These are phyloP conservation scores for Chaetorhynchus papuensis DNA, from an alignment of 2,113 vertebrate species.

Conservation along the genomic window DNA sequence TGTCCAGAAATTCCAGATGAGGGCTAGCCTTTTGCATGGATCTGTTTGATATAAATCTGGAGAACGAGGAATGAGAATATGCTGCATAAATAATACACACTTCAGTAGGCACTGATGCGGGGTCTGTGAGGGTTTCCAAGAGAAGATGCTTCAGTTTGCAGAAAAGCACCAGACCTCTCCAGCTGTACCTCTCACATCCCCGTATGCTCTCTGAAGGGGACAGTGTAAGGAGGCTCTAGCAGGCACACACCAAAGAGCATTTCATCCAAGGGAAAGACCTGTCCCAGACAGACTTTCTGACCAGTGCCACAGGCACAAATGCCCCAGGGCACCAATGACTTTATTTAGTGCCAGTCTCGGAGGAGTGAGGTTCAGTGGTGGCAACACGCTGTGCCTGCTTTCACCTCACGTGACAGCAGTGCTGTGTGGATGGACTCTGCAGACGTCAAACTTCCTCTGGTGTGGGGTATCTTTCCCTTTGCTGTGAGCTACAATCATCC, in stretches of 20 bases:
- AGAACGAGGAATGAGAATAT: background rate
- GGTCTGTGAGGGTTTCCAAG: background rate
- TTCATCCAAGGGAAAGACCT: background rate
- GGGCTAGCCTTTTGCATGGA: background rate
- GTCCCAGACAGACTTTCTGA: background rate
- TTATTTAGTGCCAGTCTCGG: background rate
- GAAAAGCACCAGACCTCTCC: background rate
- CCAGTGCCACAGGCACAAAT: background rate
- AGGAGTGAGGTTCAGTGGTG: background rate
- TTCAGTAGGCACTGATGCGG: background rate
- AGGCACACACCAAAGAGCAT: background rate
- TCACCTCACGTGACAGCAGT: accelerated
- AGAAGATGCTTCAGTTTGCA: background rate
- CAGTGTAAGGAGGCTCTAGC: background rate
- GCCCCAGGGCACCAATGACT: background rate
- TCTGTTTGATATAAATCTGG: background rate
- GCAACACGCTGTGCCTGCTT: background rate
- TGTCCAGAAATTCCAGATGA: background rate
- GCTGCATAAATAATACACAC: background rate
- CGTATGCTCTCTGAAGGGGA: background rate
- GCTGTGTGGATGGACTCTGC: background rate
- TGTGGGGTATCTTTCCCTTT: background rate
- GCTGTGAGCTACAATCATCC: background rate
- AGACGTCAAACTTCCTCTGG: background rate
- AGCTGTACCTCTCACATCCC: background rate